phyloP scores from a whole-genome alignment of 2,797 vertebrate genomes.

The Borostomias antarcticus region DNA sequence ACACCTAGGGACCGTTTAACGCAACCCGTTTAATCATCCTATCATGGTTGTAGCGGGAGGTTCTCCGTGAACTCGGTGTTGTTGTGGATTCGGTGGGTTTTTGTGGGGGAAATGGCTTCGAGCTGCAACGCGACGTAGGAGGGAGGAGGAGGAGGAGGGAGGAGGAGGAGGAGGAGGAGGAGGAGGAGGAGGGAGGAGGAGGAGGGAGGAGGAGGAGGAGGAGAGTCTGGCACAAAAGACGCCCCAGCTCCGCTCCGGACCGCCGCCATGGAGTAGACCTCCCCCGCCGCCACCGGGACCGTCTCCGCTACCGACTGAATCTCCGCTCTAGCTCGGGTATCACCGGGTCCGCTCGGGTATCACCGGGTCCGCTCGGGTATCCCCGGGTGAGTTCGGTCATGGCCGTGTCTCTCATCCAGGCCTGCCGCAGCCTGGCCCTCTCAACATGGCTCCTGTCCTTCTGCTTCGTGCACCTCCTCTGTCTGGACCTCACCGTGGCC shows the following conservation, averaged over 20 bases:
- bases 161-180: not conserved
- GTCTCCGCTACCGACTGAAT: no score
- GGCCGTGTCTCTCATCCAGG: slow-evolving; percentile 58
- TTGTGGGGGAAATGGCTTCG: not conserved
- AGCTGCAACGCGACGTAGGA: not conserved
- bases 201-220: no score
- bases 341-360: no score
- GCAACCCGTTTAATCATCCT: no score
- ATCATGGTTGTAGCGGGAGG: no score
- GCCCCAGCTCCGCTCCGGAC: no score
- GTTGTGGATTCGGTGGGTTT: not conserved
- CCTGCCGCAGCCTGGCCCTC: slow-evolving; percentile 95
- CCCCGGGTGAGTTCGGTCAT: not conserved
- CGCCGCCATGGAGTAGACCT: slow-evolving; percentile 32
- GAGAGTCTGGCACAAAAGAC: no score
- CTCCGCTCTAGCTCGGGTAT: no score
- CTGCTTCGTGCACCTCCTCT: slow-evolving; percentile 95
- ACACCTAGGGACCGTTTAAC: not conserved
- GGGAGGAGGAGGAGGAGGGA: not conserved
- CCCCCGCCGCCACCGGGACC: not conserved
- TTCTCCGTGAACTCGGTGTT: not conserved
- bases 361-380: no score
- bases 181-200: not conserved
- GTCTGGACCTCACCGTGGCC: slow-evolving; percentile 96
- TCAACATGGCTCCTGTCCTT: slow-evolving; percentile 96